Evolutionary conservation across 2,113 vertebrate genomes (phyloP).

Genomic region (Enhydra lutris): DNA sequence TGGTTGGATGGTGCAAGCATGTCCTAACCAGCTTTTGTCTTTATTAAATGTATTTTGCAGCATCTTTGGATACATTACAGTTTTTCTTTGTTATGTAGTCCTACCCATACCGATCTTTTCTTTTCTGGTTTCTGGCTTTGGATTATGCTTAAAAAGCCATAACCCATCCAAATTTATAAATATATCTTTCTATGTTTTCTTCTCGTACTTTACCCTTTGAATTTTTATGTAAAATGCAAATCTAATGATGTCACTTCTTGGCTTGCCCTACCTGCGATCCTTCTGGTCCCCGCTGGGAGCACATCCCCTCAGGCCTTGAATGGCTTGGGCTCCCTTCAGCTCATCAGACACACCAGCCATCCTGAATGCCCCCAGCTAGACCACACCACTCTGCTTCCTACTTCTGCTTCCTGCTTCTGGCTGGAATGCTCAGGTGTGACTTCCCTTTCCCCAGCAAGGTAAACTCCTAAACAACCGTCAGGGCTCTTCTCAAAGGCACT

Average conservation of each 20-base stretch:
- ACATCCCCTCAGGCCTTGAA: neutral
- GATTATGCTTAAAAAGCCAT: neutral
- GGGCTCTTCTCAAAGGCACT: neutral
- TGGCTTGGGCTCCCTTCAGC: neutral
- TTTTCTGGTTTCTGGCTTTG: neutral
- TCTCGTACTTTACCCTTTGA: neutral
- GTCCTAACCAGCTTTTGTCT: neutral
- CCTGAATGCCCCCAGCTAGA: neutral
- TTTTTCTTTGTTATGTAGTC: neutral
- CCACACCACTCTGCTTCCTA: neutral
- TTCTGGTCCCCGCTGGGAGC: neutral
- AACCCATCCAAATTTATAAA: neutral
- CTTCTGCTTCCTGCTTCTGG: neutral
- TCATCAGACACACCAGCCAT: neutral
- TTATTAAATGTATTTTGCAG: slow-evolving; percentile 2
- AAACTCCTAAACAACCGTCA: neutral
- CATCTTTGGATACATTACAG: neutral
- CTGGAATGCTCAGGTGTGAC: neutral
- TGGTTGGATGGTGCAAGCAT: neutral
- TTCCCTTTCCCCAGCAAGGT: neutral
- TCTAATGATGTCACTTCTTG: neutral
- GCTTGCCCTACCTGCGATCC: neutral
- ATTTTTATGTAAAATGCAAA: neutral
- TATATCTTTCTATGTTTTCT: neutral
- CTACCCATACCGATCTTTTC: neutral